Percentiles rank a stretch among this genome's conserved stretches.
These are phyloP conservation scores for Molossus molossus DNA, from an alignment of 2,797 vertebrate genomes.

Conservation along the genomic window DNA sequence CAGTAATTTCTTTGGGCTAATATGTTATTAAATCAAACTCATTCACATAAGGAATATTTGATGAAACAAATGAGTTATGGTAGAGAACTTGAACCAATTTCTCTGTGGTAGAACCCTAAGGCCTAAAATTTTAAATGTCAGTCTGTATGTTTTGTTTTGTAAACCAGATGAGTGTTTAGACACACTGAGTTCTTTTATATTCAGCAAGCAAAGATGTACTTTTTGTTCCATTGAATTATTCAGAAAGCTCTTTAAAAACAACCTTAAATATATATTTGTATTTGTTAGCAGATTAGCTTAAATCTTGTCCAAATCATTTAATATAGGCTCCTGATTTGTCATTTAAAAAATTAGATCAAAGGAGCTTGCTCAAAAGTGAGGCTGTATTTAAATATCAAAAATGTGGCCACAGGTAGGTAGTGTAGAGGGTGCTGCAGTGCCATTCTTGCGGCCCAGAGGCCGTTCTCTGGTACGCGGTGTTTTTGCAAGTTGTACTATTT, in stretches of 20 bases:
- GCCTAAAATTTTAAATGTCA: not conserved
- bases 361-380: not conserved
- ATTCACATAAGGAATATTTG: not conserved
- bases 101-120: not conserved
- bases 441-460: constrained; percentile 10
- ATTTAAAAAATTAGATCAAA: constrained; percentile 46
- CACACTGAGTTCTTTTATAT: not conserved
- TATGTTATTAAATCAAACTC: not conserved
- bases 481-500: not conserved
- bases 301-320: constrained; percentile 28
- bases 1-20: not conserved
- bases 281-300: not conserved
- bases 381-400: not conserved
- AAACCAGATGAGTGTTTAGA: not conserved
- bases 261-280: not conserved
- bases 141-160: constrained; percentile 26
- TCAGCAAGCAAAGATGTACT: not conserved
- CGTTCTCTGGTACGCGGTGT: not conserved
- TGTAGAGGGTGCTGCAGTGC: not conserved
- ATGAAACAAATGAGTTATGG: not conserved
- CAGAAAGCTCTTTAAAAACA: constrained; percentile 32
- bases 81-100: not conserved
- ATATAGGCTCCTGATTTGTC: not conserved
- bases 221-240: not conserved
- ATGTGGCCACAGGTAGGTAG: not conserved